phyloP scores from a whole-genome alignment of 64 coral and sea anemone genomes.

The Montipora efflorescens region DNA sequence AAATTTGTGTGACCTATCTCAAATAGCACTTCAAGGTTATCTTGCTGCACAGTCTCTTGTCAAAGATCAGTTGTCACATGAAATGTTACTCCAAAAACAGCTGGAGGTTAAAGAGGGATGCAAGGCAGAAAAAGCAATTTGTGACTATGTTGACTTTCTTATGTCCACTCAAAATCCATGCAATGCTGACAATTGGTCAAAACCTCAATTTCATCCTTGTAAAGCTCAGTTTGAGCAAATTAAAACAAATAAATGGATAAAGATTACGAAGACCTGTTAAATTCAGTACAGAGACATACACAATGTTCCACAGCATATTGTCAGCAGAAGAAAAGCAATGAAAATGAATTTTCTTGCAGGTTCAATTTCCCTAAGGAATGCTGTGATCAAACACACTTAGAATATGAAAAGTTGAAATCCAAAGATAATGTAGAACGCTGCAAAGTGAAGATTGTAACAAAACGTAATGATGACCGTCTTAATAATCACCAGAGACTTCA shows the following conservation, averaged over 20 bases:
- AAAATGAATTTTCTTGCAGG: too few relatives aligned
- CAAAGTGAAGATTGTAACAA: slow-evolving; percentile 67
- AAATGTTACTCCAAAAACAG: slow-evolving; percentile 12
- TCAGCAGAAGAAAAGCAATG: too few relatives aligned
- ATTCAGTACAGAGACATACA: slow-evolving; percentile 32
- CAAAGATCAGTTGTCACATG: background rate
- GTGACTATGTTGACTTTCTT: too few relatives aligned
- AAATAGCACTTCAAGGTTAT: slow-evolving; percentile 59
- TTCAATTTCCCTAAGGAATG: too few relatives aligned
- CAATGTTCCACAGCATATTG: too few relatives aligned
- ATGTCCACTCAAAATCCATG: too few relatives aligned
- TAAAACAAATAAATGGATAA: slow-evolving; percentile 19
- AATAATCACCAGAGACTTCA: slow-evolving; percentile 73
- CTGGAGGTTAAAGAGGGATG: slow-evolving; percentile 17
- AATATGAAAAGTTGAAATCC: slow-evolving; percentile 61
- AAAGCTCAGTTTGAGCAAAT: background rate
- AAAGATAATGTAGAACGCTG: slow-evolving; percentile 58
- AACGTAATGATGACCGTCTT: slow-evolving; percentile 69
- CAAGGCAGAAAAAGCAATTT: slow-evolving; percentile 13
- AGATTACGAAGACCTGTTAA: slow-evolving; percentile 48
- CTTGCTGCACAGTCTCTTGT: background rate
- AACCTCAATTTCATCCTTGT: background rate
- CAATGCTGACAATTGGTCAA: background rate
- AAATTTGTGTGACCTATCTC: background rate
- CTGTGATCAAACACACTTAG: slow-evolving; percentile 45